A percentile compares a stretch with the other conserved stretches of the same genome.
Conservation (phyloP, 2,113 vertebrate genomes). For the Lepus americanus region DNA sequence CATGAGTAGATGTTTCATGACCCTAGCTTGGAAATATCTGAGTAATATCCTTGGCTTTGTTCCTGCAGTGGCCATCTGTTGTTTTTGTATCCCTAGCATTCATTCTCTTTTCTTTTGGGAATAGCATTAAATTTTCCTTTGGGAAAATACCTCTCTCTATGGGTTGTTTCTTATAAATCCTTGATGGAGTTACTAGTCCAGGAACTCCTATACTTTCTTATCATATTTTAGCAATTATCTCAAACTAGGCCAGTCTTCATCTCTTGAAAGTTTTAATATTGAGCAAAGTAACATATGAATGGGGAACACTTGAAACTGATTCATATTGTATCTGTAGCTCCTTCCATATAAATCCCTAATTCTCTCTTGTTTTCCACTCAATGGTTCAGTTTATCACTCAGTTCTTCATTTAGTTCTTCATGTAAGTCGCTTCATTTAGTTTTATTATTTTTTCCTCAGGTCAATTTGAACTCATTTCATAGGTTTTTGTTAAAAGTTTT, state of each 20-base stretch:
- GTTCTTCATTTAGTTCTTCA: neutral
- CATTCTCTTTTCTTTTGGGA: slow-evolving; percentile 39
- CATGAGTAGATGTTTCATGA: slow-evolving; percentile 25
- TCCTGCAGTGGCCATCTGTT: slow-evolving; percentile 60
- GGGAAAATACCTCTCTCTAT: slow-evolving; percentile 43
- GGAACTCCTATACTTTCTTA: neutral
- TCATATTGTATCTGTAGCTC: neutral
- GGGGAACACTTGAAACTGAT: neutral
- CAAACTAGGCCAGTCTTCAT: neutral
- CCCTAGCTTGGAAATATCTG: slow-evolving; percentile 62
- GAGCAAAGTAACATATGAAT: neutral
- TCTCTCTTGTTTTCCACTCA: neutral
- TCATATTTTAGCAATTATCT: neutral
- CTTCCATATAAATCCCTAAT: neutral
- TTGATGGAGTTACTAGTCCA: neutral
- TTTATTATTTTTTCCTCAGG: neutral
- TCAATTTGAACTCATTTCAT: neutral
- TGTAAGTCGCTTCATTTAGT: neutral
- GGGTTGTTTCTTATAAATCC: slow-evolving; percentile 25
- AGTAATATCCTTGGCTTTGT: slow-evolving; percentile 65
- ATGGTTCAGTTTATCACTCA: neutral
- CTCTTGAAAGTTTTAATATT: slow-evolving; percentile 9
- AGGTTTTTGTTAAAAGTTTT: too few species aligned
- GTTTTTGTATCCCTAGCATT: slow-evolving; percentile 59
- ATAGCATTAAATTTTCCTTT: slow-evolving; percentile 39